phyloP scores from a whole-genome alignment of 2,888 invertebrate genomes.

The Pandemis corylana region DNA sequence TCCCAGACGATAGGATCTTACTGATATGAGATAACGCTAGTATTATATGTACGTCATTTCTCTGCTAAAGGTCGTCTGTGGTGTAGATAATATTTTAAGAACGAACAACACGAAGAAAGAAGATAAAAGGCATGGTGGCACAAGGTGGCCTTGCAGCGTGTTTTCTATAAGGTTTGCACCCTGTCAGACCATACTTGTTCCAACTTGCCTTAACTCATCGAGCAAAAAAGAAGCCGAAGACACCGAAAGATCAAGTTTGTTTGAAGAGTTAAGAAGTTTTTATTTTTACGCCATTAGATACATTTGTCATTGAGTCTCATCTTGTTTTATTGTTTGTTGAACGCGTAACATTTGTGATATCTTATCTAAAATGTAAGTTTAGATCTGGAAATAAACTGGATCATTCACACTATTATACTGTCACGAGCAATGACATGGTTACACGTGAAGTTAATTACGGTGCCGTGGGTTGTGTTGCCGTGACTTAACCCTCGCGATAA shows the following conservation, averaged over 20 bases:
- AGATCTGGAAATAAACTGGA: slow-evolving; percentile 23
- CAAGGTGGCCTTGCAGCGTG: slow-evolving; percentile 86
- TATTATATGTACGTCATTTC: slow-evolving; percentile 4
- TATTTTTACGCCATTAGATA: background rate
- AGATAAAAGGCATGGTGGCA: slow-evolving; percentile 63
- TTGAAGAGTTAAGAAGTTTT: slow-evolving; percentile 29
- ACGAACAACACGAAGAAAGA: slow-evolving; percentile 40
- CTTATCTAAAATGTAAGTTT: slow-evolving; percentile 1
- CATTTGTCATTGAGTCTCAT: background rate
- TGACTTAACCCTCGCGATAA: background rate
- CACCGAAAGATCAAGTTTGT: slow-evolving; percentile 25
- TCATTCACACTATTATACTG: slow-evolving; percentile 23
- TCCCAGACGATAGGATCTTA: background rate
- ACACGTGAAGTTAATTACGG: background rate
- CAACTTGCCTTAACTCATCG: slow-evolving; percentile 63
- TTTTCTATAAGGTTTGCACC: slow-evolving; percentile 84
- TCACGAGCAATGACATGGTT: slow-evolving; percentile 18
- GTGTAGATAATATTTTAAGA: slow-evolving; percentile 7
- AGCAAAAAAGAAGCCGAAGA: slow-evolving; percentile 36
- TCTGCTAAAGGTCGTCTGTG: background rate
- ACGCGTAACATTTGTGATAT: slow-evolving; percentile 8
- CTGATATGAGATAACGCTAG: background rate
- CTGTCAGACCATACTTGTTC: slow-evolving; percentile 87
- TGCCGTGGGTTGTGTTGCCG: background rate
- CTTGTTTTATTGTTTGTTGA: slow-evolving; percentile 3